Conservation (phyloP, 2,113 vertebrate species). For the Callipepla squamata region DNA sequence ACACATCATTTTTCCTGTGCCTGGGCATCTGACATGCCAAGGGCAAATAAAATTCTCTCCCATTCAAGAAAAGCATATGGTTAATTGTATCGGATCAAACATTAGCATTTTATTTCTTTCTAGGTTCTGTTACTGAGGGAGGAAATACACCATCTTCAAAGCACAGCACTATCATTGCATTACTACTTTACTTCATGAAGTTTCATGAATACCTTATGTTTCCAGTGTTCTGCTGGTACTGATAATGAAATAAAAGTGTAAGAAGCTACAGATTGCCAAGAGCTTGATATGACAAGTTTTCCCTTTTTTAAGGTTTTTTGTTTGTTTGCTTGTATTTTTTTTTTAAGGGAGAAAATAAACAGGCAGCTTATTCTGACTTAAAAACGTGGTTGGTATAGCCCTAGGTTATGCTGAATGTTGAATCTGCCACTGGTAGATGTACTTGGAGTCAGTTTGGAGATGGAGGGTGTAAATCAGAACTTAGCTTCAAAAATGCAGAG, state of each 20-base stretch:
- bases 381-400: slow-evolving; percentile 10
- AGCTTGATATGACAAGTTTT: background rate
- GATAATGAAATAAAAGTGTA: background rate
- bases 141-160: background rate
- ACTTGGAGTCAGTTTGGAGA: slow-evolving; percentile 5
- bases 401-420: slow-evolving; percentile 37
- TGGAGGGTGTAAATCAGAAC: slow-evolving; percentile 33
- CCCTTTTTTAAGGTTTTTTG: background rate
- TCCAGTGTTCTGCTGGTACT: background rate
- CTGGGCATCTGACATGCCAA: background rate
- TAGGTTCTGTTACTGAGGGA: background rate
- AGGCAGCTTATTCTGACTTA: background rate
- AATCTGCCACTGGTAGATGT: slow-evolving; percentile 33
- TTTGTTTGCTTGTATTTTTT: background rate
- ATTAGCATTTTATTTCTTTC: background rate
- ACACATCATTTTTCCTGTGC: background rate
- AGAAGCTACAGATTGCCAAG: background rate
- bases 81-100: background rate
- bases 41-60: background rate
- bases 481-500: slow-evolving; percentile 29
- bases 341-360: background rate
- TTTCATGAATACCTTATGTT: background rate
- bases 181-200: background rate
- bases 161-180: background rate
- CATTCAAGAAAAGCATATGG: background rate